Evolutionary conservation across 1,140 invertebrate genomes (phyloP).

Genomic region (Zaprionus vittiger): DNA sequence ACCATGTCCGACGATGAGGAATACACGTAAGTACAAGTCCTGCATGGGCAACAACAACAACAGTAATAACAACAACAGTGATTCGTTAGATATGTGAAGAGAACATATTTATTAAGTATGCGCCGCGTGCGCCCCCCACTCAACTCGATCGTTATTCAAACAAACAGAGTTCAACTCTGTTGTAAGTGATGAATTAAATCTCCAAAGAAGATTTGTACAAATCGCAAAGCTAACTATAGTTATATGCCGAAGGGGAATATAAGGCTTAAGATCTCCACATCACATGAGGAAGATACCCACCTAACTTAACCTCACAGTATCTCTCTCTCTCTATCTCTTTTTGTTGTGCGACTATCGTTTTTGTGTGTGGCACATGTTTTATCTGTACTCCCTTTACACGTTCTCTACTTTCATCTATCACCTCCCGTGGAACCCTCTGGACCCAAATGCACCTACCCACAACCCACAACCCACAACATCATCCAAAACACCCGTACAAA

Average conservation of each 20-base stretch:
- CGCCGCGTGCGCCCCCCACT: conserved; percentile 17
- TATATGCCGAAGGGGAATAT: neutral
- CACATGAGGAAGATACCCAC: neutral
- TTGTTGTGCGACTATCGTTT: conserved; percentile 14
- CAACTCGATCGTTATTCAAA: conserved; percentile 1
- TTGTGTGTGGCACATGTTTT: conserved; percentile 64
- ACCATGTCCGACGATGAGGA: conserved; percentile 91
- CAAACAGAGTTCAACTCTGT: neutral
- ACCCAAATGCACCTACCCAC: conserved; percentile 17
- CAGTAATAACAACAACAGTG: neutral
- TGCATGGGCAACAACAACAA: conserved; percentile 4
- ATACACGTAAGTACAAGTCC: conserved; percentile 87
- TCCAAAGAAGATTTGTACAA: neutral
- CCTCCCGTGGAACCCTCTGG: conserved; percentile 15
- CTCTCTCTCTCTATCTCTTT: conserved; percentile 9
- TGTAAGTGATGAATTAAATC: neutral
- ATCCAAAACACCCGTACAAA: conserved; percentile 5
- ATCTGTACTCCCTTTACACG: conserved; percentile 72
- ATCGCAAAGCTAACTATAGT: neutral
- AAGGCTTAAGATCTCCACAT: too few species aligned
- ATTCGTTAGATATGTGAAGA: neutral
- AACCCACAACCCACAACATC: conserved; percentile 9
- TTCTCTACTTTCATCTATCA: conserved; percentile 52
- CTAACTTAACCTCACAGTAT: conserved; percentile 2
- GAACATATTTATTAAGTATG: conserved; percentile 46